Percentiles rank a stretch among this genome's conserved stretches.
These are phyloP conservation scores for Smutsia gigantea DNA, from an alignment of 2,797 vertebrate genomes.

Conservation along the genomic window DNA sequence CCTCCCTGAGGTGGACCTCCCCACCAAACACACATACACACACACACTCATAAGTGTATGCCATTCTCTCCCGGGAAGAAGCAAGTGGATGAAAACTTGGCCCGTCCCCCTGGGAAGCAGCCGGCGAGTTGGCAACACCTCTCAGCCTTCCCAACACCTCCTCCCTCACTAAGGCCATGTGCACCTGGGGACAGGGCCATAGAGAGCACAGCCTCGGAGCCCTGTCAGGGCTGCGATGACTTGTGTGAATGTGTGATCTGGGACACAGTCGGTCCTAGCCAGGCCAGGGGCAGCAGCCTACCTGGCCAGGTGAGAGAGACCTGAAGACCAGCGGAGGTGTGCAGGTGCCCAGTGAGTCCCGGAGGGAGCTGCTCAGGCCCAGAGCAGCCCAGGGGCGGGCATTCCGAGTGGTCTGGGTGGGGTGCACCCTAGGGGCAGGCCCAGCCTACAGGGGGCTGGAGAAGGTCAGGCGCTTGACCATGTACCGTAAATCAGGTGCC, in stretches of 20 bases:
- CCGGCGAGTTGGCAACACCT: not conserved
- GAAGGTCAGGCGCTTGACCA: not conserved
- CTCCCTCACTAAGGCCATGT: not conserved
- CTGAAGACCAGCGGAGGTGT: not conserved
- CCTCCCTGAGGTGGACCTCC: not conserved
- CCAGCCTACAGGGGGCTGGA: not conserved
- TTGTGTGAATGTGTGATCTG: not conserved
- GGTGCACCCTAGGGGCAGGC: not conserved
- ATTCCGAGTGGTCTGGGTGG: not conserved
- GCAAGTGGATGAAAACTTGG: conserved; percentile 43
- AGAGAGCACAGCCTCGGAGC: not conserved
- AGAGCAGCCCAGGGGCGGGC: not conserved
- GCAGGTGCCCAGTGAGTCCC: no score
- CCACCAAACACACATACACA: no score
- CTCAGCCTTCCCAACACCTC: not conserved
- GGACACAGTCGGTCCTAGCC: not conserved
- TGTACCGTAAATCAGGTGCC: not conserved
- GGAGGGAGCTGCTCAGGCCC: not conserved
- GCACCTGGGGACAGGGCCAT: not conserved
- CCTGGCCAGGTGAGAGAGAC: not conserved
- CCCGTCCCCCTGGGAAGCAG: not conserved
- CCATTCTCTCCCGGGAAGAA: not conserved
- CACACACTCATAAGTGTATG: rapidly evolving
- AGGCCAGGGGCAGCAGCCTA: not conserved
- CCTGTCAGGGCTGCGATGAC: not conserved